A percentile compares a stretch with the other conserved stretches of the same genome.
Conservation (phyloP, 2,113 vertebrate species). For the Barbus barbus region DNA sequence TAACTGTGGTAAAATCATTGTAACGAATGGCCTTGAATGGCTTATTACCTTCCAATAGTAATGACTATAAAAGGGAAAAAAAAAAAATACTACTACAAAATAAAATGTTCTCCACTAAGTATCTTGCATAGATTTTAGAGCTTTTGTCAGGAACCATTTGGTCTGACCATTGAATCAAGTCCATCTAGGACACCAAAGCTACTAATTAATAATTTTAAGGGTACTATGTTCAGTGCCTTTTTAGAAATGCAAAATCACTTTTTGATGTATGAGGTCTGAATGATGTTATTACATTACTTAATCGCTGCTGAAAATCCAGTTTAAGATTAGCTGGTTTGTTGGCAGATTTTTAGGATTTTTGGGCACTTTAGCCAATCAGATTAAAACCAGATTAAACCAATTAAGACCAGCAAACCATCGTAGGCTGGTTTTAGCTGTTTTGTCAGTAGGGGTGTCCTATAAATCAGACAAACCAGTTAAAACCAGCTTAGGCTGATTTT, state of each 20-base stretch:
- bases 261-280: not conserved
- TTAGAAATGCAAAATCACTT: not conserved
- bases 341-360: too few relatives aligned
- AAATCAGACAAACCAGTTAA: not conserved
- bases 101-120: too few relatives aligned
- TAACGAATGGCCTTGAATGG: not conserved
- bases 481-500: not conserved
- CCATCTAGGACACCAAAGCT: not conserved
- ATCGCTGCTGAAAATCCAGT: not conserved
- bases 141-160: not conserved
- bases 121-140: not conserved
- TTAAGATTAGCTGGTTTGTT: too few relatives aligned
- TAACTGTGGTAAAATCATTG: not conserved
- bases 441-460: too few relatives aligned
- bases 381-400: not conserved
- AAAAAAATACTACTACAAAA: too few relatives aligned
- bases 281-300: not conserved
- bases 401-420: too few relatives aligned
- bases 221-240: not conserved
- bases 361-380: too few relatives aligned
- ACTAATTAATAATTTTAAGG: not conserved
- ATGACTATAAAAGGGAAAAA: not conserved
- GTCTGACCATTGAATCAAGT: not conserved
- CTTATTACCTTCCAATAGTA: not conserved
- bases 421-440: too few relatives aligned